phyloP scores from a whole-genome alignment of 2,888 invertebrate species.

The Minunthozetes semirufus region DNA sequence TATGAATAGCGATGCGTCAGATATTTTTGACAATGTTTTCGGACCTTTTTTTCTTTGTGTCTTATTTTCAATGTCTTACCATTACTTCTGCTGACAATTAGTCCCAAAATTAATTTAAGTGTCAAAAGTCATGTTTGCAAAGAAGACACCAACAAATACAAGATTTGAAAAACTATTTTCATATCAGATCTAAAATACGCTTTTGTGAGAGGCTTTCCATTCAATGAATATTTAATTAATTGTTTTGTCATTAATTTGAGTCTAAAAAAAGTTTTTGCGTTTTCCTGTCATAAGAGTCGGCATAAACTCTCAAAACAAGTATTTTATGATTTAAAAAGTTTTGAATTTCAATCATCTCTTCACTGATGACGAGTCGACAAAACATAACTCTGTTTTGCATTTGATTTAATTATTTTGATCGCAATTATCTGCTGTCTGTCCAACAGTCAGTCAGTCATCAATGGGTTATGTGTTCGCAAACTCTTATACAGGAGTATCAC shows the following conservation, averaged over 20 bases:
- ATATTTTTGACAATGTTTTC: neutral
- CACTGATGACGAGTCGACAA: neutral
- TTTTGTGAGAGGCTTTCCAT: neutral
- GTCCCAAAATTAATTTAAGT: too few species aligned
- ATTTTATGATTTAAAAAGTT: neutral
- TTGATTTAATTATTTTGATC: neutral
- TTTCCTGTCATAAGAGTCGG: neutral
- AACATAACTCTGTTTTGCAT: neutral
- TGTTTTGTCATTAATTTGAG: neutral
- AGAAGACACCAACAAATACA: neutral
- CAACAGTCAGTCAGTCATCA: neutral
- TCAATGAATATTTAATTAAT: neutral
- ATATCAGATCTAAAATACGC: neutral
- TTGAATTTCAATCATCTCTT: neutral
- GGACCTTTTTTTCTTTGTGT: slow-evolving; percentile 6
- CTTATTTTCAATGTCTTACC: too few species aligned
- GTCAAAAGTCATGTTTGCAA: neutral
- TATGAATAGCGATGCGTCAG: neutral
- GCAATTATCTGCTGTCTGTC: neutral
- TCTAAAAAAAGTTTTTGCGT: neutral
- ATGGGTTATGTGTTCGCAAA: slow-evolving; percentile 28
- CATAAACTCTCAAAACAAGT: neutral
- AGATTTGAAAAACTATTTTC: neutral
- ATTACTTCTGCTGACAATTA: too few species aligned
- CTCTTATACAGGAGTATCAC: slow-evolving; percentile 16